These are phyloP conservation scores for Numida meleagris DNA, from an alignment of 2,113 vertebrate species.

Conservation along the genomic window DNA sequence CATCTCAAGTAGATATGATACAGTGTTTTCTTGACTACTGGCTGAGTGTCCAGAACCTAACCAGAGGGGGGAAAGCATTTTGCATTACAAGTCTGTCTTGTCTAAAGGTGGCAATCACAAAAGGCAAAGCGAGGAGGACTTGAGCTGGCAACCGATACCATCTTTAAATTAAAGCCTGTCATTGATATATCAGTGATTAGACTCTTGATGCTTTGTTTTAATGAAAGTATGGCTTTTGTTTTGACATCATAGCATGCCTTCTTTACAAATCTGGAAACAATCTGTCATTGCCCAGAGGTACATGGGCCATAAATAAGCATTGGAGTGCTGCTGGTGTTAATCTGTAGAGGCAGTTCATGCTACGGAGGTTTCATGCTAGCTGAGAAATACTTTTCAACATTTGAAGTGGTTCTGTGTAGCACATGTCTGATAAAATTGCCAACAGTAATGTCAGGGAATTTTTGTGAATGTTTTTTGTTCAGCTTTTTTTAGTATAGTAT, in stretches of 20 bases:
- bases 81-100: neutral
- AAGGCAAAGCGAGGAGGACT: neutral
- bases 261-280: neutral
- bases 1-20: neutral
- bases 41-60: neutral
- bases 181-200: neutral
- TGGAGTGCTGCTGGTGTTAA: neutral
- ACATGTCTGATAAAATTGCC: constrained; percentile 5
- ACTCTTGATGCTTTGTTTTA: neutral
- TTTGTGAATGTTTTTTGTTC: neutral
- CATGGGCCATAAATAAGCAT: neutral
- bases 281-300: constrained; percentile 60
- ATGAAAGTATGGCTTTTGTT: constrained; percentile 36
- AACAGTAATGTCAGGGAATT: neutral
- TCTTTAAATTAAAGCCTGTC: neutral
- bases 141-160: neutral
- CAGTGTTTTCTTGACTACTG: neutral
- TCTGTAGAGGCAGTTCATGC: constrained; percentile 22
- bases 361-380: neutral
- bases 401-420: constrained; percentile 5
- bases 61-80: neutral
- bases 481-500: neutral
- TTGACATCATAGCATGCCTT: neutral
- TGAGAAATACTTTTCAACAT: neutral
- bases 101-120: neutral